phyloP scores from a whole-genome alignment of 1,140 invertebrate genomes.

The Aculops lycopersici region DNA sequence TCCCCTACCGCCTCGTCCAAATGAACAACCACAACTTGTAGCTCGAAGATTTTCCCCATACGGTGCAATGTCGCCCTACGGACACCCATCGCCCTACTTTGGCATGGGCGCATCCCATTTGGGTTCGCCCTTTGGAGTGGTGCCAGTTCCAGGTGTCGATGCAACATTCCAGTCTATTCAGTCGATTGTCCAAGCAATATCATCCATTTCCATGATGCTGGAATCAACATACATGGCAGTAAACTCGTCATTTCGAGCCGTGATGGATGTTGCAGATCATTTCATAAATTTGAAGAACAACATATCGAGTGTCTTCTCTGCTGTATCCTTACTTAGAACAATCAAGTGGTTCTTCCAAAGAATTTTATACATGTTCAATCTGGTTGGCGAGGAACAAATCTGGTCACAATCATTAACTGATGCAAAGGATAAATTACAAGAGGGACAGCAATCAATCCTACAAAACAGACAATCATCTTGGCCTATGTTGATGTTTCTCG shows the following conservation, averaged over 20 bases:
- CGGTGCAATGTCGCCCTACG: no score
- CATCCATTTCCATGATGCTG: slow-evolving; percentile 73
- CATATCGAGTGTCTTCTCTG: slow-evolving; percentile 46
- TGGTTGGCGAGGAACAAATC: slow-evolving; percentile 18
- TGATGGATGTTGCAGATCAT: slow-evolving; percentile 75
- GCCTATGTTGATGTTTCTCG: slow-evolving; percentile 39
- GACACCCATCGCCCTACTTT: no score
- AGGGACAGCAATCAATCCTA: slow-evolving; percentile 5
- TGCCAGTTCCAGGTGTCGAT: no score
- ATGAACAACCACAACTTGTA: no score
- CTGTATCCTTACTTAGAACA: slow-evolving; percentile 40
- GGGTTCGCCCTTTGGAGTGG: no score
- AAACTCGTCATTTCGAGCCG: slow-evolving; percentile 69
- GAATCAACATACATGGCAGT: slow-evolving; percentile 81
- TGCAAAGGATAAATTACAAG: slow-evolving; percentile 4
- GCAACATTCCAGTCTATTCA: slow-evolving; percentile 79
- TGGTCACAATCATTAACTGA: slow-evolving; percentile 14
- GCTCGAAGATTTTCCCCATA: no score
- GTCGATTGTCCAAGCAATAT: slow-evolving; percentile 56
- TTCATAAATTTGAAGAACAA: slow-evolving; percentile 45
- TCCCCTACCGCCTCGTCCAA: no score
- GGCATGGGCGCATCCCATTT: no score
- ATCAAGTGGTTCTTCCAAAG: slow-evolving; percentile 44
- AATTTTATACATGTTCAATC: slow-evolving; percentile 29
- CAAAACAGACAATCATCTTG: slow-evolving; percentile 17